Evolutionary conservation across 35 echinoderm and acorn worm genomes (phyloP).

Genomic region (Heliocidaris erythrogramma): DNA sequence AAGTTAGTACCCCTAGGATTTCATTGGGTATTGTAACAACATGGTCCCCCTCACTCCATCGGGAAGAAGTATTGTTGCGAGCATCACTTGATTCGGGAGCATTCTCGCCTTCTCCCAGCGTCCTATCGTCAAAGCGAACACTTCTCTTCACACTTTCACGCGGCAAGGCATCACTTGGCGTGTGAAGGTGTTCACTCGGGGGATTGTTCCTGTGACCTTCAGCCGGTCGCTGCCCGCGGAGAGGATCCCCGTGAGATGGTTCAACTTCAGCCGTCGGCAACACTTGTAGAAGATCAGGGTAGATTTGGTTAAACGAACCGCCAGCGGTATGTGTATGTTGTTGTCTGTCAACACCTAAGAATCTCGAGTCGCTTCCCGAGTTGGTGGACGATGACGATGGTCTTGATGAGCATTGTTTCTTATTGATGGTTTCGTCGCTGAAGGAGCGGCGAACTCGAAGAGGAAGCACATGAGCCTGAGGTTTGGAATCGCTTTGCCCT

Average conservation of each 20-base stretch:
- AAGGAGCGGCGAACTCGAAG: slow-evolving; percentile 25
- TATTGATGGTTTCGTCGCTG: slow-evolving; percentile 46
- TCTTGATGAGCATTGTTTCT: not conserved
- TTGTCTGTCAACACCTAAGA: slow-evolving; percentile 29
- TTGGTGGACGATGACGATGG: slow-evolving; percentile 11
- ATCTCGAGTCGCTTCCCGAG: not conserved
- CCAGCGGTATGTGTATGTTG: slow-evolving; percentile 6
- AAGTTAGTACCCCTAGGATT: slow-evolving; percentile 13
- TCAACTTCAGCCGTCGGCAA: not conserved
- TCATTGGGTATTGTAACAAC: slow-evolving; percentile 44
- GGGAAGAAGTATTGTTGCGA: not conserved
- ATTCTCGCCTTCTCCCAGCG: not conserved
- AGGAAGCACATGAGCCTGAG: slow-evolving; percentile 24
- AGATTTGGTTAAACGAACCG: slow-evolving; percentile 35
- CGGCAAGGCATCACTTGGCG: not conserved
- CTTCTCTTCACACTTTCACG: slow-evolving; percentile 31
- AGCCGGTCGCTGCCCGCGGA: not conserved
- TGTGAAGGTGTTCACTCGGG: not conserved
- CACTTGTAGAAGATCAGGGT: slow-evolving; percentile 44
- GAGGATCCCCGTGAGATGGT: not conserved
- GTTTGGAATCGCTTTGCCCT: slow-evolving; percentile 40
- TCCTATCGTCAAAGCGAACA: slow-evolving; percentile 28
- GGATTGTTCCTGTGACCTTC: not conserved
- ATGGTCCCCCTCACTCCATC: slow-evolving; percentile 22
- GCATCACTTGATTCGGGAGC: not conserved